Conservation (phyloP, 1,140 invertebrate genomes). For the Drosophila teissieri region DNA sequence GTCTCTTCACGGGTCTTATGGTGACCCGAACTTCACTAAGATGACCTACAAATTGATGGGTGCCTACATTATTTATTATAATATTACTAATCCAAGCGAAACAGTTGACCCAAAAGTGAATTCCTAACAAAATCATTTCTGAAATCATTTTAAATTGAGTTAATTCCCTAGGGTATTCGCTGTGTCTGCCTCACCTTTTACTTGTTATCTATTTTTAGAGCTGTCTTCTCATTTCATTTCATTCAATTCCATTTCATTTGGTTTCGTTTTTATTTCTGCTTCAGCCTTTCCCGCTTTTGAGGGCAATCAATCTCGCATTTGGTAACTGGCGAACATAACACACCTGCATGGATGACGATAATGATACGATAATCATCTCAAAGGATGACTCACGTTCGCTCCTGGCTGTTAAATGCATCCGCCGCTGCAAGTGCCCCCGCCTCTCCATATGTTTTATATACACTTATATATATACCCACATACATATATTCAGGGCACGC, state of each 20-base stretch:
- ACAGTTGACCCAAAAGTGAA: too few relatives aligned
- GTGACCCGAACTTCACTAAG: too few relatives aligned
- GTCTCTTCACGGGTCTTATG: background rate
- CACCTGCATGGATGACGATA: conserved; percentile 22
- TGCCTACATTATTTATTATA: too few relatives aligned
- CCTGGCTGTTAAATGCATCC: conserved; percentile 40
- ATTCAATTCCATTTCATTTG: conserved; percentile 28
- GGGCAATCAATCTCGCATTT: conserved; percentile 54
- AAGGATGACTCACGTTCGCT: conserved; percentile 40
- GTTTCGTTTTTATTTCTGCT: conserved; percentile 5
- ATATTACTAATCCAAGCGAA: too few relatives aligned
- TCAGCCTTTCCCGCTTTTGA: conserved; percentile 20
- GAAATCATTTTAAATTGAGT: too few relatives aligned
- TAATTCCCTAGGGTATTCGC: background rate
- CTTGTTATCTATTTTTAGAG: conserved; percentile 10
- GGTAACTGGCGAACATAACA: conserved; percentile 32
- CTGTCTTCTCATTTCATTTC: conserved; percentile 32
- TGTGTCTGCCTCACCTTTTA: too few relatives aligned
- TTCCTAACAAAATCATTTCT: too few relatives aligned
- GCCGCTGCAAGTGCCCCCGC: conserved; percentile 23
- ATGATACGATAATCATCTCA: conserved; percentile 45
- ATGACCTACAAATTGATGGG: too few relatives aligned
- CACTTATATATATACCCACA: background rate
- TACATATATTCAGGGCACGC: conserved; percentile 26
- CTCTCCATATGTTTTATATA: conserved; percentile 8